Evolutionary conservation across 2,797 vertebrate species (phyloP), one percentile per base, ranked within the genome.

Genomic region (Xyrichtys novacula): DNA sequence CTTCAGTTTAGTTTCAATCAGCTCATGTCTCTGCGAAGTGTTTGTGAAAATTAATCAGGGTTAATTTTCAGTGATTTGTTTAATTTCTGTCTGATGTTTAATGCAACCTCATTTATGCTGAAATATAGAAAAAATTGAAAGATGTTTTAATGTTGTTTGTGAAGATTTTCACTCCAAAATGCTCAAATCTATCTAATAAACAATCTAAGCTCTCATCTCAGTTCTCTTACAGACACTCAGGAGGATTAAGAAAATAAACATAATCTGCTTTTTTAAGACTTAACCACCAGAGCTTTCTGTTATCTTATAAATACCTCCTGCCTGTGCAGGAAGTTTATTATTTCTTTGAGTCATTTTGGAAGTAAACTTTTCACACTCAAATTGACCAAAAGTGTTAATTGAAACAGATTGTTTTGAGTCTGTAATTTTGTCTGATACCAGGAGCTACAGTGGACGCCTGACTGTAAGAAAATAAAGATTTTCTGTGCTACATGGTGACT

Each of bases 21-120:
- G n/a, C n/a, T n/a, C n/a, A n/a, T n/a, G 16, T 42, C 52, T 77
- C 76, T 85, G 79, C 82, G 83, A 82, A 81, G 81, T 58, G 60
- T 58, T 77, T 58, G 47, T 47, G 5, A 64, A 74, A 74, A 88
- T 84, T 88, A 0, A 38, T 49, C 1, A 11, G 6, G 7, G 32
- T 34, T 34, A 34, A 34, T 34, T 34, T 3, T 46, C 19, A 25
- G 3, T 32, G 15, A 70, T 71, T 57, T 3, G 26, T 42, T 22
- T 56, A 50, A 36, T 62, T 32, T 34, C n/a, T 34, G 32, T n/a
- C n/a, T n/a, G 32, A 34, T 39, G 26, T 63, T 52, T 12, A 16
- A 26, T 52, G 14, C 4, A 2, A 5, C 14, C 19, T 7, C 8
- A 2, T 14, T 54, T 5, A 26, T 5, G 0, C 29, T 54, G 7